Percentiles rank a stretch among this genome's conserved stretches.
These are phyloP conservation scores for Henricia sp. DNA, from an alignment of 53 echinoderm and acorn worm genomes.

Conservation along the genomic window DNA sequence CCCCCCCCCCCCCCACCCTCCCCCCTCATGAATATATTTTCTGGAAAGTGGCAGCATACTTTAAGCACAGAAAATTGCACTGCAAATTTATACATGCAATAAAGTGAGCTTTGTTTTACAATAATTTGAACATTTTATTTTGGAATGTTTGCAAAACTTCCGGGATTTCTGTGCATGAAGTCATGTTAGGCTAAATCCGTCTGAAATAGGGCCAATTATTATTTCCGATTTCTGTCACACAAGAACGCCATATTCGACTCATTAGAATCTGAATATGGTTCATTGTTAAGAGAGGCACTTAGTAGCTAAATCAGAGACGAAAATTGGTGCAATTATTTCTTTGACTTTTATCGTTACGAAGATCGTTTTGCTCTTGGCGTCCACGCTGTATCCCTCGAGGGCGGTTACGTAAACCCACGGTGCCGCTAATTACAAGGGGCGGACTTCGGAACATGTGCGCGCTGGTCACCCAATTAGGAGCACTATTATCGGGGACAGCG, in stretches of 20 bases:
- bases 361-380: neutral
- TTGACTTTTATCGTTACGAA: neutral
- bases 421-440: slow-evolving; percentile 35
- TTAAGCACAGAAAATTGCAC: too few species aligned
- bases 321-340: neutral
- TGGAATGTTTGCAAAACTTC: too few species aligned
- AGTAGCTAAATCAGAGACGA: slow-evolving; percentile 36
- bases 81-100: too few species aligned
- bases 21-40: too few species aligned
- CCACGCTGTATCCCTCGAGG: slow-evolving; percentile 6
- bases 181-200: too few species aligned
- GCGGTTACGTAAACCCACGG: slow-evolving; percentile 44
- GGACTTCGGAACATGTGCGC: slow-evolving; percentile 3
- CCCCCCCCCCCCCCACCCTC: too few species aligned
- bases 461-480: slow-evolving; percentile 37
- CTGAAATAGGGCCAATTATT: neutral
- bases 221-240: neutral
- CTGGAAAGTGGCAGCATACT: too few species aligned
- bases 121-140: too few species aligned
- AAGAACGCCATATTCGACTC: neutral
- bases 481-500: neutral
- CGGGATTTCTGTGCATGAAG: too few species aligned
- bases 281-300: slow-evolving; percentile 14
- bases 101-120: too few species aligned
- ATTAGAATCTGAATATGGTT: neutral